Base-by-base conservation (phyloP, 2,113 vertebrate genomes). In the Antechinus stuartii region DNA sequence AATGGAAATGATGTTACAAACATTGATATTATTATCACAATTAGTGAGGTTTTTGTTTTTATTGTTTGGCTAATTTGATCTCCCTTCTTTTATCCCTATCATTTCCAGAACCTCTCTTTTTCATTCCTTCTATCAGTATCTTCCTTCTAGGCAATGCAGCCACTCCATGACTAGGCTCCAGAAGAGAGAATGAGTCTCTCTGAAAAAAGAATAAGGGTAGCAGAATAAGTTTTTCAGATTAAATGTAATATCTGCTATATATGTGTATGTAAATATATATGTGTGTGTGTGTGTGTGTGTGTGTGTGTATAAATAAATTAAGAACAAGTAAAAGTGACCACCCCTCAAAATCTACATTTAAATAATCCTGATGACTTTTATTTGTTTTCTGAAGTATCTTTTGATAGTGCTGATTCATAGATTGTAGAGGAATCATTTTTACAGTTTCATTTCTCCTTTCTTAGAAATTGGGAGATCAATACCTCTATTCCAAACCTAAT, bases 401-500 rank as follows among this genome's bases (percentile, higher is more conserved):
- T 97, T 76, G 94, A 57, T 25, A 94, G 54, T 91, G 92, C 91
- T 35, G 89, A 93, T 84, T 95, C 90, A 93, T 16, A 94, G 93
- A 95, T 95, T 91, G 94, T 92, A 95, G 54, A 95, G 95, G 90
- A 56, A 93, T 96, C 54, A 54, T 76, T 96, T 96, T 96, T 92
- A 94, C 92, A 94, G 89, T 97, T 84, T 96, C 54, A 90, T 47
- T 96, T 90, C 92, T 94, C 57, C 52, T 46, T 76, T 92, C 91
- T 50, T 27, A 92, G 84, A 96, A 96, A 95, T 92, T 27, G 96
- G 90, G 57, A 95, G 91, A 52, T 52, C 10, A 91, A 22, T n/a
- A 68, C 54, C 95, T 95, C 96, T 96, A 93, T 95, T 93, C 27
- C 57, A 96, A 95, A 94, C 89, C 47, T 35, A 49, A 68, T 84